A percentile compares a stretch with the other conserved stretches of the same genome.
phyloP scores from a whole-genome alignment of 2,797 vertebrate genomes.

The Catostomus latipinnis region DNA sequence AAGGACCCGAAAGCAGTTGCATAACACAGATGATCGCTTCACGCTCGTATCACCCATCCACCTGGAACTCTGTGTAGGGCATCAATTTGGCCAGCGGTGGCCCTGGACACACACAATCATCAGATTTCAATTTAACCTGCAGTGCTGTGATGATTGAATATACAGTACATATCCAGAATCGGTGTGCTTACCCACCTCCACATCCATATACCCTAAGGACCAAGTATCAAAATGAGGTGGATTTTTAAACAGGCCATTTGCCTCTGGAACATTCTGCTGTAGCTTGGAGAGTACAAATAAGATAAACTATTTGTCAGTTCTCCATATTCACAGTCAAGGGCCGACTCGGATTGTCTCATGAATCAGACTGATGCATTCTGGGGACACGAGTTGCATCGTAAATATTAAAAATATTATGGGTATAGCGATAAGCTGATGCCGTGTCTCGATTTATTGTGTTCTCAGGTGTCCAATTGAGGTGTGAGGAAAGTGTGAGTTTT shows the following conservation, averaged over 20 bases:
- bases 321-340: slow-evolving; percentile 29
- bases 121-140: slow-evolving; percentile 20
- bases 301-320: slow-evolving; percentile 40
- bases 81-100: too few species aligned
- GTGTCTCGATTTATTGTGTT: slow-evolving; percentile 27
- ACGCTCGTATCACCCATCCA: too few species aligned
- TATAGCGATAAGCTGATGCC: slow-evolving; percentile 26
- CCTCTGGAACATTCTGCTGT: slow-evolving; percentile 20
- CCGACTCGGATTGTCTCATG: slow-evolving; percentile 13
- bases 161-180: slow-evolving; percentile 14
- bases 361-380: slow-evolving; percentile 33
- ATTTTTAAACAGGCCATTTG: slow-evolving; percentile 28
- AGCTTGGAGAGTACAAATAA: slow-evolving; percentile 12
- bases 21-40: too few species aligned
- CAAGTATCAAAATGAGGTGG: slow-evolving; percentile 16
- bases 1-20: too few species aligned
- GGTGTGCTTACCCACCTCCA: neutral
- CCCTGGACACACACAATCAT: neutral
- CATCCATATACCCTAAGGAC: neutral
- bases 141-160: neutral
- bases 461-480: slow-evolving; percentile 8
- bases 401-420: slow-evolving; percentile 33
- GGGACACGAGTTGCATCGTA: neutral
- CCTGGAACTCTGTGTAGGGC: too few species aligned
- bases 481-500: slow-evolving; percentile 10